Evolutionary conservation across 1,140 invertebrate genomes (phyloP).

Genomic region (Andrena cerasifolii): DNA sequence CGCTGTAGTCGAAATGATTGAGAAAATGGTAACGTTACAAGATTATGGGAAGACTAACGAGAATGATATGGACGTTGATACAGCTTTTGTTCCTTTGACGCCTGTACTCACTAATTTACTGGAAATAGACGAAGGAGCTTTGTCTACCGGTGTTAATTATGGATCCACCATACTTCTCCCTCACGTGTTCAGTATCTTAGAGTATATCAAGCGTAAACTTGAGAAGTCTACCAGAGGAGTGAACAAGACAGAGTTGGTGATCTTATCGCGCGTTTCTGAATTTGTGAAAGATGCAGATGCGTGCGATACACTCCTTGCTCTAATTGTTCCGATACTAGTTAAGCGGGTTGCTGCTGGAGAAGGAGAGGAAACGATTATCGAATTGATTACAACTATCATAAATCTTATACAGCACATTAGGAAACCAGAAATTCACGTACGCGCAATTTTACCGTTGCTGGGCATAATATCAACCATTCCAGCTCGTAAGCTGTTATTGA

Average conservation of each 20-base stretch:
- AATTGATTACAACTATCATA: constrained; percentile 87
- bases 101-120: constrained; percentile 68
- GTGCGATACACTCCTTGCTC: constrained; percentile 86
- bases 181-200: constrained; percentile 88
- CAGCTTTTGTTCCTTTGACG: constrained; percentile 54
- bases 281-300: constrained; percentile 86
- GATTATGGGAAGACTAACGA: constrained; percentile 82
- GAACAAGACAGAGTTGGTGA: constrained; percentile 88
- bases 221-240: constrained; percentile 84
- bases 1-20: constrained; percentile 90
- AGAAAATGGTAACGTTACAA: constrained; percentile 88
- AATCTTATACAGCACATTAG: constrained; percentile 89
- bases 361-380: constrained; percentile 85
- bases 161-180: constrained; percentile 89
- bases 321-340: constrained; percentile 89
- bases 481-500: constrained; percentile 86
- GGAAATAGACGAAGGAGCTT: constrained; percentile 40
- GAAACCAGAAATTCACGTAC: constrained; percentile 86
- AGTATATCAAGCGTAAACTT: constrained; percentile 87
- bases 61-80: constrained; percentile 74
- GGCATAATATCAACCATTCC: constrained; percentile 84
- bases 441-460: constrained; percentile 86
- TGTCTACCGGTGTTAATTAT: constrained; percentile 85
- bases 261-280: constrained; percentile 90
- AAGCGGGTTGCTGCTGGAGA: constrained; percentile 82